These are phyloP conservation scores for Diarsia rubi DNA, from an alignment of 2,888 invertebrate genomes.

Conservation along the genomic window DNA sequence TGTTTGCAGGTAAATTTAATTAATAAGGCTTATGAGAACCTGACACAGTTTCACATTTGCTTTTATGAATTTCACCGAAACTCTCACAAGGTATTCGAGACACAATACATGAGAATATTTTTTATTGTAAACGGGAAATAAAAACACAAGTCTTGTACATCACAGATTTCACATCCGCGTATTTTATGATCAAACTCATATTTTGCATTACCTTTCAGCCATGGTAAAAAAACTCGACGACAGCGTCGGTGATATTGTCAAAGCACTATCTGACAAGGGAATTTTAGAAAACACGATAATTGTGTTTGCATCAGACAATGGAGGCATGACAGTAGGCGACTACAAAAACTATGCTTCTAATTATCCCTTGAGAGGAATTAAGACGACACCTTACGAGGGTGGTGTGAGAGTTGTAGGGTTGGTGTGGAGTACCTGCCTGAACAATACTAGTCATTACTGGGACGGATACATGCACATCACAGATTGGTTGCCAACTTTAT, in stretches of 20 bases:
- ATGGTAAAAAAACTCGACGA: slow-evolving; percentile 96
- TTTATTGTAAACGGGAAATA: not conserved
- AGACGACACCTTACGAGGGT: slow-evolving; percentile 96
- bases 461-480: slow-evolving; percentile 93
- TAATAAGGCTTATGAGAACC: not conserved
- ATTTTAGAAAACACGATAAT: slow-evolving; percentile 96
- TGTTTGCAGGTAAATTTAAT: slow-evolving; percentile 92
- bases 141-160: slow-evolving; percentile 2
- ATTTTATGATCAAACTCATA: not conserved
- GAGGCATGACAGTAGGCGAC: slow-evolving; percentile 94
- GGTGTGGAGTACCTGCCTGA: slow-evolving; percentile 91
- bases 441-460: slow-evolving; percentile 84
- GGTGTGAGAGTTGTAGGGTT: slow-evolving; percentile 94
- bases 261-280: slow-evolving; percentile 92
- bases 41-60: not conserved
- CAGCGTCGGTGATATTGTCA: slow-evolving; percentile 94
- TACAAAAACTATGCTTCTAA: slow-evolving; percentile 94
- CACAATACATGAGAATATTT: not conserved
- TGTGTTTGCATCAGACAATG: slow-evolving; percentile 97
- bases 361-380: slow-evolving; percentile 94
- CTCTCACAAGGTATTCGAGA: slow-evolving; percentile 4
- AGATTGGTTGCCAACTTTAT: slow-evolving; percentile 95
- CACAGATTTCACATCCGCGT: slow-evolving; percentile 10
- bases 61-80: not conserved
- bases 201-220: slow-evolving; percentile 88